A percentile compares a stretch with the other conserved stretches of the same genome.
Conservation (phyloP, 2,113 vertebrate genomes). For the Cryptomyrus ogoouensis region DNA sequence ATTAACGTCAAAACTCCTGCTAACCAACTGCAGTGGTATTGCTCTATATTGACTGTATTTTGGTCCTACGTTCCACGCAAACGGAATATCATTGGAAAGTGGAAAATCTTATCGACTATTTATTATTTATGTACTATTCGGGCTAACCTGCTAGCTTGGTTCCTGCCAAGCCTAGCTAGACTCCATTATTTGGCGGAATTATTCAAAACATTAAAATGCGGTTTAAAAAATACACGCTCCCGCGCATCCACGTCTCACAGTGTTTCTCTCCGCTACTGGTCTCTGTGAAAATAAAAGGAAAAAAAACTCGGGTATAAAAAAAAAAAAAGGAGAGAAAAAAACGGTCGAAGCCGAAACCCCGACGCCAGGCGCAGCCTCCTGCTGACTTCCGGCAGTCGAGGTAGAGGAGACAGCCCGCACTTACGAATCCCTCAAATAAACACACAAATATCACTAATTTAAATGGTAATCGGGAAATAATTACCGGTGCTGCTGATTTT, state of each 20-base stretch:
- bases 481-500: constrained; percentile 59
- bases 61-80: not conserved
- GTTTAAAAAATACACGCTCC: constrained; percentile 42
- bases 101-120: not conserved
- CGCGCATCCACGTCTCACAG: constrained; percentile 41
- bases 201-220: constrained; percentile 32
- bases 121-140: constrained; percentile 2
- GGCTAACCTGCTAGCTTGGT: not conserved
- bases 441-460: constrained; percentile 48
- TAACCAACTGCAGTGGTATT: not conserved
- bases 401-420: constrained; percentile 40
- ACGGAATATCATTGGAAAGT: not conserved
- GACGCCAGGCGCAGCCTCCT: constrained; percentile 60
- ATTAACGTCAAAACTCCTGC: not conserved
- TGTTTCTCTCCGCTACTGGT: constrained; percentile 48
- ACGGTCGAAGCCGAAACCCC: constrained; percentile 53
- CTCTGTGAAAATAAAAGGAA: constrained; percentile 56
- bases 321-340: constrained; percentile 50
- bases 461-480: constrained; percentile 46
- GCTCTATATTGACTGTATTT: not conserved
- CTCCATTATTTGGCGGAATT: constrained; percentile 54
- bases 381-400: constrained; percentile 69
- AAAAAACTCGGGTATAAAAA: constrained; percentile 25
- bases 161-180: constrained; percentile 41
- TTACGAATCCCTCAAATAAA: constrained; percentile 47